Evolutionary conservation across 2,888 invertebrate species (phyloP), one percentile per base, ranked within the genome.

Genomic region (Phyto melanocephala): DNA sequence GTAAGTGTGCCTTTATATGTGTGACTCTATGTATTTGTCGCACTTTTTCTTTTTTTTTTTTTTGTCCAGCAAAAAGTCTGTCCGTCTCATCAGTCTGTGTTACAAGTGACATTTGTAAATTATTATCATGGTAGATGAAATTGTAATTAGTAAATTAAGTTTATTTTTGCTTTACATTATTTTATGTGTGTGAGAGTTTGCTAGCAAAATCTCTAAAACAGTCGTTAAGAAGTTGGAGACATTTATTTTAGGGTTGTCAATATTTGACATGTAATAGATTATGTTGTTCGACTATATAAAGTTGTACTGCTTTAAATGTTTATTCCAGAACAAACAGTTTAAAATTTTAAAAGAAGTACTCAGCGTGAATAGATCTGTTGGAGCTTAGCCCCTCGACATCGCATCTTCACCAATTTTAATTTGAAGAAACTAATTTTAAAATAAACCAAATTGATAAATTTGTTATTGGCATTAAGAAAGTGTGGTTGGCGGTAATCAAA

Each of bases 141-240:
- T 67, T 79, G 82, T 82, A 82, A 82, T 82, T 82, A 82, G 82
- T 67, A 82, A 82, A 82, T 79, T 82, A 79, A 79, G 82, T 82
- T 81, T 58, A 17, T 42, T 56, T 58, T 71, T 52, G 45, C 42
- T 47, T 56, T 35, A 6, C 17, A 40, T 40, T 63, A 85, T 83
- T 87, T 85, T 47, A 11, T 11, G 11, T 47, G 5, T 15, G 42
- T 42, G 15, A 15, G 2, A n/a, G n/a, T 86, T 88, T 84, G 84
- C 84, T 84, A 85, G 47, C 42, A 52, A 71, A 81, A 15, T 45
- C 45, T 56, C 22, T 10, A 20, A n/a, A 35, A 70, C 45, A 37
- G 47, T 40, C 68, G 50, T 58, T 52, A 50, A 35, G 22, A 22
- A 47, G 2, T 20, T 11, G 22, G 15, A 10, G 15, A 17, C 17